Base-by-base conservation (phyloP, 1,140 invertebrate species). In the Conus ventricosus region DNA sequence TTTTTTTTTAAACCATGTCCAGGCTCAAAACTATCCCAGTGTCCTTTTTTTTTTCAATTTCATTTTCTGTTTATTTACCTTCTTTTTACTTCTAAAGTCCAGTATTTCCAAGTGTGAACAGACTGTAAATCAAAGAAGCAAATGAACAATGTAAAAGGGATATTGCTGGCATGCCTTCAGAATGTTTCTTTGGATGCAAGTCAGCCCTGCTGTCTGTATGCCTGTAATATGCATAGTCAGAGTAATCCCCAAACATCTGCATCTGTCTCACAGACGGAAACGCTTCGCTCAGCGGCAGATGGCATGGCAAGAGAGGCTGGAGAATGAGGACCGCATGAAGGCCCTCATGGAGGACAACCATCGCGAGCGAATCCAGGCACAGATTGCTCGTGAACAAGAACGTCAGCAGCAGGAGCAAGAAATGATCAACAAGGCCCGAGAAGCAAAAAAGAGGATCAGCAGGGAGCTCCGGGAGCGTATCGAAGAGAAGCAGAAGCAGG, bases 301-400 rank as follows among this genome's bases (percentile, higher is more conserved):
- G 20, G 91, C 91, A 11, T 93, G 92, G 92, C 88, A 93, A 27
- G 82, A 92, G 63, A 89, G 91, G 25, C 57, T 92, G 39, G 81
- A 57, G 20, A 90, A 94, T 8, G 91, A 93, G 39, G 90, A 94
- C 57, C 82, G 85, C 23, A 93, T 93, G 92, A 91, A 93, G 83
- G 87, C 88, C 17, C 39, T 93, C 23, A 94, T 95, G 93, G 89
- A 93, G 75, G 94, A 95, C 86, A 91, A 93, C 13, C 94, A 94
- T 83, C 88, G 92, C 23, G 92, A 94, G 39, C 85, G 92, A 54
- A 90, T 95, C 39, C 51, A 89, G 76, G 90, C 86, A 11, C 93
- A 94, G 87, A 88, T 95, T 54, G 90, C 92, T 4, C 89, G 90
- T 25, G 94, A 95, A 25, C 85, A 90, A 13, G 91, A 94, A 15